phyloP scores from a whole-genome alignment of 2,888 invertebrate genomes.

The Ectobius pallidus region DNA sequence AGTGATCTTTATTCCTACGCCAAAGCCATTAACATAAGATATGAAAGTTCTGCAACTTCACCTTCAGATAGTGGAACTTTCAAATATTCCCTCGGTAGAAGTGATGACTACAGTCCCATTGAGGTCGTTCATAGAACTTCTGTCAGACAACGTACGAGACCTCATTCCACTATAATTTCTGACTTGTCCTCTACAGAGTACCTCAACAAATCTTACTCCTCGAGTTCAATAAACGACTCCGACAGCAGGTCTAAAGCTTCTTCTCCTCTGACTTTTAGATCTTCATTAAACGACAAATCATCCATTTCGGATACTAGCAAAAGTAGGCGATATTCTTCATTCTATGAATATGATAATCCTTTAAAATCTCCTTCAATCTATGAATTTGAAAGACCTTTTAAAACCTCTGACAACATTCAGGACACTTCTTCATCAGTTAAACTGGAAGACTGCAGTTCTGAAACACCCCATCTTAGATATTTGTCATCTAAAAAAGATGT shows the following conservation, averaged over 20 bases:
- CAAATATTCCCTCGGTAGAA: neutral
- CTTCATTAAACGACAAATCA: neutral
- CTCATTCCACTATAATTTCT: conserved; percentile 24
- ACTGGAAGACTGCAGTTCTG: too few species aligned
- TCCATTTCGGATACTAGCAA: too few species aligned
- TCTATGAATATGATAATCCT: neutral
- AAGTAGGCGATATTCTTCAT: neutral
- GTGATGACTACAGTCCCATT: too few species aligned
- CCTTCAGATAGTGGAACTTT: neutral
- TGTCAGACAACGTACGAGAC: neutral
- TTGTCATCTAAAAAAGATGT: too few species aligned
- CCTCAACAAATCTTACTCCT: conserved; percentile 17
- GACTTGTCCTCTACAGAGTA: neutral
- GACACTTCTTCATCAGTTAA: too few species aligned
- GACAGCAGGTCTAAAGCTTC: neutral
- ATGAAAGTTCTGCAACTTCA: neutral
- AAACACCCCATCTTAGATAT: too few species aligned
- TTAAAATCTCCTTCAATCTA: neutral
- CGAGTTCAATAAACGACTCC: conserved; percentile 19
- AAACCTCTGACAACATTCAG: too few species aligned
- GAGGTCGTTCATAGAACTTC: neutral
- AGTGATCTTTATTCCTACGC: neutral
- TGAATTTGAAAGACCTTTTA: too few species aligned
- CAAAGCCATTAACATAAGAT: neutral
- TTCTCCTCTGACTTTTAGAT: neutral